A percentile compares a stretch with the other conserved stretches of the same genome.
Evolutionary conservation across 2,888 invertebrate species (phyloP).

Genomic region (Megaustenia siamemsis): DNA sequence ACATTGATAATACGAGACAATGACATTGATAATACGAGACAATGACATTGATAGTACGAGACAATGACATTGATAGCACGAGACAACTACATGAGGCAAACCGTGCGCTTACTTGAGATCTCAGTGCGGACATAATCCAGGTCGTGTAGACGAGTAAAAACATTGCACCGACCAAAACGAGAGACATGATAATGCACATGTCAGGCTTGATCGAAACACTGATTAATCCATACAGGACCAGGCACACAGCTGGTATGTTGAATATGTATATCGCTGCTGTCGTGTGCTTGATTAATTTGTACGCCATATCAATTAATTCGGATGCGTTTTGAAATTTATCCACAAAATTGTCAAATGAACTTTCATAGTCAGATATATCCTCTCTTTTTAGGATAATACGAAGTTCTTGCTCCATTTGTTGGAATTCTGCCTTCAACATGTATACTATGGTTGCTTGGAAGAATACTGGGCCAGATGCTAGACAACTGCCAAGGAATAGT

Average conservation of each 20-base stretch:
- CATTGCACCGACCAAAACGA: not conserved
- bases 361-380: not conserved
- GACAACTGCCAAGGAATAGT: not conserved
- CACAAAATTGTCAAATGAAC: not conserved
- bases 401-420: not conserved
- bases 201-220: conserved; percentile 14
- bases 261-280: conserved; percentile 5
- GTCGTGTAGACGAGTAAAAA: not conserved
- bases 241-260: not conserved
- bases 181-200: not conserved
- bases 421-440: conserved; percentile 2
- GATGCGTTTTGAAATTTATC: not conserved
- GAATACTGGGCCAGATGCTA: not conserved
- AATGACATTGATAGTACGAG: too few species aligned
- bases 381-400: not conserved
- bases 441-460: not conserved
- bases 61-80: too few species aligned
- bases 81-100: too few species aligned
- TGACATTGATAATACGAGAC: too few species aligned
- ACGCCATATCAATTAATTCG: not conserved
- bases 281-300: conserved; percentile 15
- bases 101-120: not conserved
- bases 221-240: conserved; percentile 21
- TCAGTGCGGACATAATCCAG: not conserved
- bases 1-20: too few species aligned